A percentile compares a stretch with the other conserved stretches of the same genome.
Conservation (phyloP, 2,113 vertebrate species). For the Phylloscopus whistleri region DNA sequence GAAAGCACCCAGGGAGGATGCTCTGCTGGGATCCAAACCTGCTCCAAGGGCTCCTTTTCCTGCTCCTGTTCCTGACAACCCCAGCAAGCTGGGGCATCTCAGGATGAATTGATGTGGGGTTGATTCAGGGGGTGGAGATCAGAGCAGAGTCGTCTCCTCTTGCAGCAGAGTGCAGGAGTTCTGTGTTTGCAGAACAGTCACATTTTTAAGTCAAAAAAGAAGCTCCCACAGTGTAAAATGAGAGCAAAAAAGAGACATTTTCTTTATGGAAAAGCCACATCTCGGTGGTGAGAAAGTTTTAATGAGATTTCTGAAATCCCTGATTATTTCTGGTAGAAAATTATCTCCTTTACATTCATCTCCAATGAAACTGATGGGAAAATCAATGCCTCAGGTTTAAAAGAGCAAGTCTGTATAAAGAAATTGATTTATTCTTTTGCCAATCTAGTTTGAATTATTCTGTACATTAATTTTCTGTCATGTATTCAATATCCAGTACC, state of each 20-base stretch:
- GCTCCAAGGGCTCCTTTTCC: not conserved
- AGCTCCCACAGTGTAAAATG: not conserved
- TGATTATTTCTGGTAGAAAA: not conserved
- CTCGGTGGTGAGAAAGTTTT: not conserved
- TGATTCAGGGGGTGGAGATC: not conserved
- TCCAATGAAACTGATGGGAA: not conserved
- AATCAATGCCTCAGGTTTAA: not conserved
- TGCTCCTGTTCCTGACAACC: not conserved
- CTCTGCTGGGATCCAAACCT: conserved; percentile 23
- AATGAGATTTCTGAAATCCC: not conserved
- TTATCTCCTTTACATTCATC: not conserved
- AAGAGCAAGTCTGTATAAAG: not conserved
- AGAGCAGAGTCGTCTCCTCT: not conserved
- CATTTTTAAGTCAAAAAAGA: not conserved
- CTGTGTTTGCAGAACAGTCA: not conserved
- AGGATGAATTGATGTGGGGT: not conserved
- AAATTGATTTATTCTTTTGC: not conserved
- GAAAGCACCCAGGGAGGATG: conserved; percentile 49
- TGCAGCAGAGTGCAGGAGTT: not conserved
- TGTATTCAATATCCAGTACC: not conserved
- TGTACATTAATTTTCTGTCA: not conserved
- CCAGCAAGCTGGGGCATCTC: not conserved
- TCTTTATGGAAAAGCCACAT: not conserved
- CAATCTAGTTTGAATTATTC: not conserved
- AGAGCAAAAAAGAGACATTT: not conserved